Evolutionary conservation across 2,113 vertebrate genomes (phyloP).

Genomic region (Chroicocephalus ridibundus): DNA sequence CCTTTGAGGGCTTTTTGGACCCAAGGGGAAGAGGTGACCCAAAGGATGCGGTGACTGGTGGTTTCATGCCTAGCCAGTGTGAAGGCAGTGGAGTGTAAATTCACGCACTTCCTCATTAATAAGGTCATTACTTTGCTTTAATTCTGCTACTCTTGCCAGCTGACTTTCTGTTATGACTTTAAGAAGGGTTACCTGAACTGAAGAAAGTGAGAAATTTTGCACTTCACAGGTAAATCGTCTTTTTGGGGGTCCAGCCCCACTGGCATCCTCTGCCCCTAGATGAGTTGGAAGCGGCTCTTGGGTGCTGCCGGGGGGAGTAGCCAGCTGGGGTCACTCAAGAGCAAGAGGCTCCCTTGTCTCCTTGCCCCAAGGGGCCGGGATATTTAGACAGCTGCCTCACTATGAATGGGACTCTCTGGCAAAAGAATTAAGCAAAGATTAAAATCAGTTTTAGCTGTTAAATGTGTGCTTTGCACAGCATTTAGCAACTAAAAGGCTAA

Average conservation of each 20-base stretch:
- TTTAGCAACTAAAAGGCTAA: conserved; percentile 43
- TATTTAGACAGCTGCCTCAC: conserved; percentile 61
- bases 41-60: background rate
- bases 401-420: conserved; percentile 54
- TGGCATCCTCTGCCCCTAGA: background rate
- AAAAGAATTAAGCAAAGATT: conserved; percentile 67
- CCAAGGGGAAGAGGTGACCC: background rate
- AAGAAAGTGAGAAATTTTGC: background rate
- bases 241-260: background rate
- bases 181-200: background rate
- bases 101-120: background rate
- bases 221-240: background rate
- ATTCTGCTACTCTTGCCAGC: background rate
- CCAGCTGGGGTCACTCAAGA: conserved; percentile 42
- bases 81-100: background rate
- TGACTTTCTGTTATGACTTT: background rate
- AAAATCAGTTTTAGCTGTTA: conserved; percentile 65
- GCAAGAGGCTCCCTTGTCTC: background rate
- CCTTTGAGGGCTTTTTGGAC: background rate
- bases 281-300: background rate
- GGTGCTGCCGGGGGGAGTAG: background rate
- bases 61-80: background rate
- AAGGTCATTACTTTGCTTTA: background rate
- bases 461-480: conserved; percentile 55
- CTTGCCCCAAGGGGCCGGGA: conserved; percentile 21